phyloP scores from a whole-genome alignment of 2,888 invertebrate species.

The Spicauda simplicius region DNA sequence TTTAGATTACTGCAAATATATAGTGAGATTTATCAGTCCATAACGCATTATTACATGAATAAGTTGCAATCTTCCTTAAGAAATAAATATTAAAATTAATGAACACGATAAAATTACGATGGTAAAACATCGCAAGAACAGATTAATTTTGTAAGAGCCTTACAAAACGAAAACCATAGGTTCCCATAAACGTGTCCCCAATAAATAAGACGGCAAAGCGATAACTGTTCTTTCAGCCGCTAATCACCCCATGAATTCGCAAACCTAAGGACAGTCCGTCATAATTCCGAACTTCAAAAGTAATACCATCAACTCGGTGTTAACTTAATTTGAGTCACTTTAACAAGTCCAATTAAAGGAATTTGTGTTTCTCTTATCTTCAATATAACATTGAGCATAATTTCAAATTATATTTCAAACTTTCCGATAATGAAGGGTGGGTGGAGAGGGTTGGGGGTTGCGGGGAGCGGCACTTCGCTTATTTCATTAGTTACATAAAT shows the following conservation, averaged over 20 bases:
- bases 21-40: no score
- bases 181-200: constrained; percentile 64
- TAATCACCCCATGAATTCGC: constrained; percentile 71
- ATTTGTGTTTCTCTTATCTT: constrained; percentile 86
- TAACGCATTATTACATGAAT: no score
- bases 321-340: constrained; percentile 86
- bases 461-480: constrained; percentile 78
- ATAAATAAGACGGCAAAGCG: constrained; percentile 66
- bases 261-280: constrained; percentile 77
- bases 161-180: constrained; percentile 44
- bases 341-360: constrained; percentile 86
- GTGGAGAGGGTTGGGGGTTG: constrained; percentile 56
- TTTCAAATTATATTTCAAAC: constrained; percentile 86
- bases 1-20: no score
- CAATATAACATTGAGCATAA: constrained; percentile 86
- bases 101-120: background rate
- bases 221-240: constrained; percentile 73
- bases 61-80: no score
- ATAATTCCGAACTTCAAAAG: constrained; percentile 82
- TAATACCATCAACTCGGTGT: constrained; percentile 85
- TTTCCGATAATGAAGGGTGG: constrained; percentile 85
- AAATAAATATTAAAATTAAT: no score
- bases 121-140: background rate
- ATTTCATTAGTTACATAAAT: constrained; percentile 86
- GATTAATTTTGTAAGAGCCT: background rate